These are phyloP conservation scores for Centropristis striata DNA, from an alignment of 2,113 vertebrate species.

Conservation along the genomic window DNA sequence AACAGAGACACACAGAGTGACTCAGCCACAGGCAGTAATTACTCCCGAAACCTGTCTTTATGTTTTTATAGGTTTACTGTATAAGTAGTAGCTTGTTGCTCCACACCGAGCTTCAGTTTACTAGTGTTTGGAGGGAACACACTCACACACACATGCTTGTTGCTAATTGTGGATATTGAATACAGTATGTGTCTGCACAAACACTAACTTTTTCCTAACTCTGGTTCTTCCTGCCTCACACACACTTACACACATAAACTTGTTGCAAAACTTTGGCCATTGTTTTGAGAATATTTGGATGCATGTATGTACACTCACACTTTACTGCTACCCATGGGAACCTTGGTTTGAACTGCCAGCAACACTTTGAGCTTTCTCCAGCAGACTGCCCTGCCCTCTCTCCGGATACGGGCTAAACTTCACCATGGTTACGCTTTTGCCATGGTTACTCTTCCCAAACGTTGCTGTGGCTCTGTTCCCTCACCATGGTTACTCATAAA, in stretches of 20 bases:
- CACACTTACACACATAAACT: background rate
- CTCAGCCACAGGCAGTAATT: slow-evolving; percentile 29
- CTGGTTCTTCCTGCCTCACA: slow-evolving; percentile 3
- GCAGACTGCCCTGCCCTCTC: slow-evolving; percentile 57
- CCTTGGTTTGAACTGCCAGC: slow-evolving; percentile 53
- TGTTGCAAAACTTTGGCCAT: slow-evolving; percentile 13
- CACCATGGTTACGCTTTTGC: slow-evolving; percentile 72
- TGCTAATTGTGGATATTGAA: background rate
- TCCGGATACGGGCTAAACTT: slow-evolving; percentile 65
- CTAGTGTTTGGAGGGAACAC: slow-evolving; percentile 36
- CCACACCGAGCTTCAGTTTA: slow-evolving; percentile 31
- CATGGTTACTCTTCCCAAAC: slow-evolving; percentile 79
- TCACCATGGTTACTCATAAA: slow-evolving; percentile 79
- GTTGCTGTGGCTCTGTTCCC: slow-evolving; percentile 65
- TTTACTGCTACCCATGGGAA: slow-evolving; percentile 55
- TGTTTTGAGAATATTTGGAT: slow-evolving; percentile 35
- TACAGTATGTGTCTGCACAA: no score
- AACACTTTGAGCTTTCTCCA: slow-evolving; percentile 53
- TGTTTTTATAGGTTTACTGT: slow-evolving; percentile 50
- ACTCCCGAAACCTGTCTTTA: slow-evolving; percentile 36
- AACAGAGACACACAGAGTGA: slow-evolving; percentile 31
- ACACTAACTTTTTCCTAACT: slow-evolving; percentile 50
- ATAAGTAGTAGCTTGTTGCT: slow-evolving; percentile 44
- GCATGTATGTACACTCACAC: slow-evolving; percentile 16
- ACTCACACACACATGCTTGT: slow-evolving; percentile 22